Base-by-base conservation (phyloP, 2,797 vertebrate genomes). In the Perodicticus potto region DNA sequence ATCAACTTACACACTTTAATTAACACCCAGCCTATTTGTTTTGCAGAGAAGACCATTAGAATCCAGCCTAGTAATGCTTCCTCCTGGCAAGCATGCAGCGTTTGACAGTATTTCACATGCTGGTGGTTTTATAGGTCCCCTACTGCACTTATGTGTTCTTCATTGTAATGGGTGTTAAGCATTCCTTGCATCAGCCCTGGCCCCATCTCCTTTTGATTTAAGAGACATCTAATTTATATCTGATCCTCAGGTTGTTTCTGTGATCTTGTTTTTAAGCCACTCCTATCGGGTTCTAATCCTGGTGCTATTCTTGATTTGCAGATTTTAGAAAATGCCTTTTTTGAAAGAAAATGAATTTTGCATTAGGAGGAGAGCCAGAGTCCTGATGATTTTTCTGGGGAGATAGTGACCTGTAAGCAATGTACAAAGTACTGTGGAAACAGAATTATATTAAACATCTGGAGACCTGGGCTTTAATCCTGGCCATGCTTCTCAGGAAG, bases 41-140 rank as follows among this genome's bases (percentile, higher is more conserved):
- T 69, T 96, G 84, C 94, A 55, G 81, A 22, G 2, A 63, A 61
- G 4, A 89, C 40, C 53, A 5, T 59, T 72, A 61, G 53, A 55
- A 61, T 25, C 77, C 70, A 76, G 82, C 63, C 80, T 34, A 29
- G n/a, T 16, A 32, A 63, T 25, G 29, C 70, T 37, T 61, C 37
- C 49, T 89, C 70, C 67, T 96, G 97, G 94, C 91, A 91, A 69
- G 40, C 94, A n/a, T 0, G 0, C 34, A 5, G 72, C 20, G 1
- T 37, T 67, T 87, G 95, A 93, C 96, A 92, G 77, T 74, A 59
- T 94, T 94, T 93, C 95, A 93, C 77, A 55, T 8, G 5, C 96
- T 34, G 55, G 23, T 95, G 88, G 78, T 70, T 96, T 95, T 96
- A 95, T 84, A 85, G 78, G 81, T 88, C 96, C 85, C 95, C 59